Conservation (phyloP, 64 coral and sea anemone genomes). For the Platygyra sinensis region DNA sequence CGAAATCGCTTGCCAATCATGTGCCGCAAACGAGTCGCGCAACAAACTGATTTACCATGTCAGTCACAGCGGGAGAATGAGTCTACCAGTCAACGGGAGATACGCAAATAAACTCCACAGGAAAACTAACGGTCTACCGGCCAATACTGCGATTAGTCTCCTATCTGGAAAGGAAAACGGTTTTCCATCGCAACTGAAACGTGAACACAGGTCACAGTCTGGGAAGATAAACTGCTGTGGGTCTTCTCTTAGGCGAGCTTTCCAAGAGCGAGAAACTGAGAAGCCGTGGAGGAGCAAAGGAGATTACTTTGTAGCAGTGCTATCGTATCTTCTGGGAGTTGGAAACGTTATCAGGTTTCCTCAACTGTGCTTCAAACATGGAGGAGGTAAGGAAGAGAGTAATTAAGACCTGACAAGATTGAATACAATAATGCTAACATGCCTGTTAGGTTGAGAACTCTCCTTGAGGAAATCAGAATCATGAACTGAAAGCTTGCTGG, state of each 20-base stretch:
- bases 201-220: background rate
- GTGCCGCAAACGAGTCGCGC: background rate
- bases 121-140: background rate
- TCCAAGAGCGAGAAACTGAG: conserved; percentile 22
- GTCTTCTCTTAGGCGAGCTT: background rate
- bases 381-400: conserved; percentile 65
- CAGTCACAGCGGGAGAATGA: conserved; percentile 6
- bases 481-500: too few relatives aligned
- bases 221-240: background rate
- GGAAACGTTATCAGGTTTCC: conserved; percentile 85
- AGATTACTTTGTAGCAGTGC: conserved; percentile 49
- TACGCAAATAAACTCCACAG: conserved; percentile 22
- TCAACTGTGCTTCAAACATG: conserved; percentile 73
- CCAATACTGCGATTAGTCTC: background rate
- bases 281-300: conserved; percentile 63
- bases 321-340: conserved; percentile 78
- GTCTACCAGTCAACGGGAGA: conserved; percentile 33
- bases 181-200: background rate
- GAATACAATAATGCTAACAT: too few relatives aligned
- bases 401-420: too few relatives aligned
- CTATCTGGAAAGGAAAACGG: background rate
- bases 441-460: too few relatives aligned
- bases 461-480: too few relatives aligned
- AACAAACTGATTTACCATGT: background rate
- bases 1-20: background rate